These are phyloP conservation scores for Nomada lathburiana DNA, from an alignment of 2,888 invertebrate genomes.

Conservation along the genomic window DNA sequence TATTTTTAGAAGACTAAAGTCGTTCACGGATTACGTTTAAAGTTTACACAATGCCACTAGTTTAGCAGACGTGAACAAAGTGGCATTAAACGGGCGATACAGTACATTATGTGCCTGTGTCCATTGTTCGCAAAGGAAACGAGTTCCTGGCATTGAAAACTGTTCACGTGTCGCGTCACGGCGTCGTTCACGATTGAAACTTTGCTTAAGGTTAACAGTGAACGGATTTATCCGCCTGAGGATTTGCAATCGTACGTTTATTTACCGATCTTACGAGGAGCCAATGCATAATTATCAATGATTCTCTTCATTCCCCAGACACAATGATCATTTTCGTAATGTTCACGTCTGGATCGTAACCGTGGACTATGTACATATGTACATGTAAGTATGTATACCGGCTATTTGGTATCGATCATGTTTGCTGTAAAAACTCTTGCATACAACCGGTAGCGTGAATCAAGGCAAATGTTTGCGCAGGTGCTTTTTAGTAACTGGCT, in stretches of 20 bases:
- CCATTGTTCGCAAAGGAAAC: conserved; percentile 64
- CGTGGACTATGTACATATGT: neutral
- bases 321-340: neutral
- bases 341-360: neutral
- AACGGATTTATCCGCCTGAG: neutral
- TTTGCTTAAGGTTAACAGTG: conserved; percentile 26
- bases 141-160: conserved; percentile 66
- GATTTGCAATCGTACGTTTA: neutral
- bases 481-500: conserved; percentile 36
- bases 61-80: conserved; percentile 31
- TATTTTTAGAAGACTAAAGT: neutral
- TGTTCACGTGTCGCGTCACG: conserved; percentile 45
- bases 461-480: conserved; percentile 52
- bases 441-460: conserved; percentile 28
- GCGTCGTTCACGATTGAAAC: conserved; percentile 27
- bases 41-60: neutral
- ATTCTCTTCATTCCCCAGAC: neutral
- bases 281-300: neutral
- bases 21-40: neutral
- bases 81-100: conserved; percentile 38
- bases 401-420: conserved; percentile 2
- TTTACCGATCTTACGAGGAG: neutral
- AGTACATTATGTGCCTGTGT: conserved; percentile 52
- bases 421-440: conserved; percentile 24
- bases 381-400: too few relatives aligned